Evolutionary conservation across 2,888 invertebrate genomes (phyloP).

Genomic region (Nomada fabriciana): DNA sequence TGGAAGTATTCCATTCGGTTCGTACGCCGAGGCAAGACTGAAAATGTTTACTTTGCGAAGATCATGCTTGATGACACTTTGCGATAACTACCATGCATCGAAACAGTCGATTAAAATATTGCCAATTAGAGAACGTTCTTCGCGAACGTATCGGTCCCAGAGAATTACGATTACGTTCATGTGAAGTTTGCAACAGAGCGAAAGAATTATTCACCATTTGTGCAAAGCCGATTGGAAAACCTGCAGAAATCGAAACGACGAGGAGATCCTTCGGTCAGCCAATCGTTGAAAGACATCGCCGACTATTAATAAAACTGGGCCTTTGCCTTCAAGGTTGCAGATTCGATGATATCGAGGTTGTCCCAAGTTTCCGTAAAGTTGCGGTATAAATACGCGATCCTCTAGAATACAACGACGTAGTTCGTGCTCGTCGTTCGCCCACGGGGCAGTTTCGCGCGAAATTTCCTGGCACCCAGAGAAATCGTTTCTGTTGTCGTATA

Average conservation of each 20-base stretch:
- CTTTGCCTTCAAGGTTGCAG: constrained; percentile 76
- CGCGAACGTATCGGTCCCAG: too few species aligned
- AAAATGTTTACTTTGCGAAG: too few species aligned
- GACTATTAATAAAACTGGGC: constrained; percentile 77
- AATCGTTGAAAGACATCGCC: constrained; percentile 65
- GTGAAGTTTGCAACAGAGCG: too few species aligned
- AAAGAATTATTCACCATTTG: not conserved
- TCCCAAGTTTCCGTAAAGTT: constrained; percentile 59
- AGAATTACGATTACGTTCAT: not conserved
- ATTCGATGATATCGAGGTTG: constrained; percentile 58
- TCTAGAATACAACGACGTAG: constrained; percentile 62
- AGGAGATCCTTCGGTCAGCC: constrained; percentile 20
- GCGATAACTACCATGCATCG: too few species aligned
- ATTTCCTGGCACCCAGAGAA: constrained; percentile 50
- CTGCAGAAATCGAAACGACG: not conserved
- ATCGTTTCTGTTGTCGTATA: constrained; percentile 8
- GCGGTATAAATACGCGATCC: constrained; percentile 70
- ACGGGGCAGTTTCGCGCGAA: constrained; percentile 25
- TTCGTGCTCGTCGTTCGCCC: constrained; percentile 51
- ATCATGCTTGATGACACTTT: too few species aligned
- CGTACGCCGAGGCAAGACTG: too few species aligned
- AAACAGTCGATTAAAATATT: too few species aligned
- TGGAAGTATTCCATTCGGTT: too few species aligned
- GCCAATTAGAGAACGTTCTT: too few species aligned
- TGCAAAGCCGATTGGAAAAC: not conserved